Evolutionary conservation across 2,113 vertebrate genomes (phyloP), one percentile per base, ranked within the genome.

Genomic region (human (Homo sapiens)): DNA sequence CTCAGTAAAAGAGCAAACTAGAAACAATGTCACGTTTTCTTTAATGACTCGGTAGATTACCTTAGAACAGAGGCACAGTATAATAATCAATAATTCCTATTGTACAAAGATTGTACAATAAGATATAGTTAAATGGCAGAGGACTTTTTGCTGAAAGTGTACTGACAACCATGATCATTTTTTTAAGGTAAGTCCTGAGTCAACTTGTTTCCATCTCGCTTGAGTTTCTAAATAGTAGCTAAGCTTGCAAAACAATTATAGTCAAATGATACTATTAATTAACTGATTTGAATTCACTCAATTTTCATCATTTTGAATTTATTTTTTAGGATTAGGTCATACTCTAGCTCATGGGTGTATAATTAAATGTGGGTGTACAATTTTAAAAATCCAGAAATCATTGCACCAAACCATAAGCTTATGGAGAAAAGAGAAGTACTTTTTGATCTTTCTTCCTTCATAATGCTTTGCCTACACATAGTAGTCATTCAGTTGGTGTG

Each of bases 241-340:
- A 43, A 95, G 32, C 57, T 93, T 90, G 25, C 52, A 66, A 73
- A 85, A 95, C 48, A 92, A 85, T 89, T 85, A 90, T 32, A 57
- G 55, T 73, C 72, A 66, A 79, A 61, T 64, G 52, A 85, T 30
- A 55, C 25, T 25, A 20, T 57, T 93, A 93, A 89, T 72, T 68
- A 93, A 92, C 25, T 86, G 64, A 85, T 86, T 90, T 30, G 35
- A 79, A 76, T 89, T 89, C 89, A 57, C 64, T 73, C 55, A 66
- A 43, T 38, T 89, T 96, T 95, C 52, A 85, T 90, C 40, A n/a
- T 61, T 45, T 17, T 90, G n/a, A 85, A 57, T 64, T 80, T 87
- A 68, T n/a, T 73, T 72, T 89, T 59, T 32, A 38, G 43, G 80
- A 66, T 48, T 89, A 25, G 61, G 72, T 40, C 52, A 48, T 14